phyloP scores from a whole-genome alignment of 2,113 vertebrate genomes.

The Corythornis madagascariensis region DNA sequence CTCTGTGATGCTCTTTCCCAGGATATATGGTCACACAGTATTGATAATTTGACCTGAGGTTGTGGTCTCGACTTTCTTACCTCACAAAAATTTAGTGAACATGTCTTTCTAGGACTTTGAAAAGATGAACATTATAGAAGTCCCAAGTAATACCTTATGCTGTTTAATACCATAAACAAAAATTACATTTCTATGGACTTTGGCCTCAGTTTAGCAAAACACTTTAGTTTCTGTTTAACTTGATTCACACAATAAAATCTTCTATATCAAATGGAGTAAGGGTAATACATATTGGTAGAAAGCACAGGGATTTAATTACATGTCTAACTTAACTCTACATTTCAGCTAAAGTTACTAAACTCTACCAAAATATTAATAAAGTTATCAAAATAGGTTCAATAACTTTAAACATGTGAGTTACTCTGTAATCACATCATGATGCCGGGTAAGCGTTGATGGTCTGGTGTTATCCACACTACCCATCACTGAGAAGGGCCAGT shows the following conservation, averaged over 20 bases:
- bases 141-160: background rate
- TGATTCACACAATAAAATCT: background rate
- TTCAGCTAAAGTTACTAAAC: background rate
- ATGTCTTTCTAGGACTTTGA: background rate
- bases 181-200: background rate
- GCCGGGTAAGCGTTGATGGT: background rate
- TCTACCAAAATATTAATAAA: background rate
- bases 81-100: background rate
- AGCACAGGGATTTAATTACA: background rate
- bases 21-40: background rate
- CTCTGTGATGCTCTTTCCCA: conserved; percentile 36
- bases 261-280: background rate
- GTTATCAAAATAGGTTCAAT: background rate
- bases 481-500: fast-evolving
- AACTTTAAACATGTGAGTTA: background rate
- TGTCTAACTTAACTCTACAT: background rate
- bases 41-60: background rate
- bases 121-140: background rate
- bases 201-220: background rate
- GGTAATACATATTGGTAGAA: background rate
- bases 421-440: fast-evolving
- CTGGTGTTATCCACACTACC: background rate
- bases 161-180: background rate
- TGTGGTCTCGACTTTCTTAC: background rate
- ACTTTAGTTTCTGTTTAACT: background rate